Evolutionary conservation across 2,888 invertebrate species (phyloP), one percentile per base, ranked within the genome.

Genomic region (Sepiola atlantica): DNA sequence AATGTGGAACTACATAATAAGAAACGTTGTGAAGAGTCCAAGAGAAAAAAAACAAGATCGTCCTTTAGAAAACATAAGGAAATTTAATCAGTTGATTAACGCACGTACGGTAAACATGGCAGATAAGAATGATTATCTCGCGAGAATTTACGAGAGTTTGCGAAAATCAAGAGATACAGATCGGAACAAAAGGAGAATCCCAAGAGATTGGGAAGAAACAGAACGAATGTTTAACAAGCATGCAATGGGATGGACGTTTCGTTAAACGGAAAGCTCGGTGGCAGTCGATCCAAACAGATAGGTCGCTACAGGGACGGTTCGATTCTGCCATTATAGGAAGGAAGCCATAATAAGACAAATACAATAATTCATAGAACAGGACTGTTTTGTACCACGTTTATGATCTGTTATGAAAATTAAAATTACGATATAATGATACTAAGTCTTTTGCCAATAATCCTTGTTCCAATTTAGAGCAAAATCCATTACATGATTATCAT

Each of bases 141-240:
- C n/a, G 77, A 77, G 77, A 77, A 77, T 77, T 77, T 77, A 77
- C 77, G 77, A 77, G 77, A 77, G 77, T 77, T 77, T 77, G 45
- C 45, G 77, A 77, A 77, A 77, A 77, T 77, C 77, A n/a, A 77
- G 77, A 77, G 77, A 77, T 77, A 77, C n/a, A 77, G 77, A 77
- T 77, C n/a, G 77, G 77, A n/a, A 77, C 77, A n/a, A 77, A 77
- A 77, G 12, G 16, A n/a, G 77, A 77, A 77, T n/a, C 77, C 77
- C n/a, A 8, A 77, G 77, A 77, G 77, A 77, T n/a, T 45, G 16
- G 77, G n/a, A n/a, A 77, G n/a, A 61, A 61, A 28, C 21, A n/a
- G n/a, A n/a, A 77, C 28, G 77, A 77, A 77, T 77, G n/a, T 77
- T 77, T 28, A 77, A n/a, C n/a, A 77, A 77, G 12, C 77, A 28